phyloP scores from a whole-genome alignment of 2,888 invertebrate genomes.

The Callyntrura guangdongensis region DNA sequence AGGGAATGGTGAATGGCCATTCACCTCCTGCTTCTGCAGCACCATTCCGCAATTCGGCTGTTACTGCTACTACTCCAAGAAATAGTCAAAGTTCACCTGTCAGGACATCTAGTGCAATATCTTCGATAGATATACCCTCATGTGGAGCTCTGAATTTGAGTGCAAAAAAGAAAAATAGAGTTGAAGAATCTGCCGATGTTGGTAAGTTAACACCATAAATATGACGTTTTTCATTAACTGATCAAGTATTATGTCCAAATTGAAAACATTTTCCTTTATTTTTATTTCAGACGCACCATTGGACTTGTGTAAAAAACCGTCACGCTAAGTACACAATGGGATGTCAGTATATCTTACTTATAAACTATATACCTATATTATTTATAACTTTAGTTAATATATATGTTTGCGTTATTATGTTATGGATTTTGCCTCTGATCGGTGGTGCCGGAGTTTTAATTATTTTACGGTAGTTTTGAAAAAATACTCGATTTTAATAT shows the following conservation, averaged over 20 bases:
- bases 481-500: conserved; percentile 75
- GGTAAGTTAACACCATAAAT: conserved; percentile 68
- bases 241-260: background rate
- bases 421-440: conserved; percentile 44
- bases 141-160: conserved; percentile 76
- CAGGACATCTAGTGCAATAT: conserved; percentile 75
- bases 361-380: background rate
- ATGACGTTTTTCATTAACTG: too few species aligned
- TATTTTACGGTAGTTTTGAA: conserved; percentile 48
- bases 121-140: conserved; percentile 61
- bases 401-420: conserved; percentile 5
- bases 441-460: conserved; percentile 79
- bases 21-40: conserved; percentile 58
- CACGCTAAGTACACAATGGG: conserved; percentile 55
- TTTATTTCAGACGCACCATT: conserved; percentile 93
- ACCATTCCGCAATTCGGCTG: conserved; percentile 59
- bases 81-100: conserved; percentile 71
- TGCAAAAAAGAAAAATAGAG: conserved; percentile 59
- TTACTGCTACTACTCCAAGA: conserved; percentile 29
- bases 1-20: conserved; percentile 58
- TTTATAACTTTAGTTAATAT: conserved; percentile 44
- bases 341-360: conserved; percentile 51
- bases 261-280: conserved; percentile 2
- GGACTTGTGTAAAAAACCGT: conserved; percentile 93
- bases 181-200: conserved; percentile 65